Conservation (phyloP, 2,113 vertebrate species). For the Cavia porcellus region DNA sequence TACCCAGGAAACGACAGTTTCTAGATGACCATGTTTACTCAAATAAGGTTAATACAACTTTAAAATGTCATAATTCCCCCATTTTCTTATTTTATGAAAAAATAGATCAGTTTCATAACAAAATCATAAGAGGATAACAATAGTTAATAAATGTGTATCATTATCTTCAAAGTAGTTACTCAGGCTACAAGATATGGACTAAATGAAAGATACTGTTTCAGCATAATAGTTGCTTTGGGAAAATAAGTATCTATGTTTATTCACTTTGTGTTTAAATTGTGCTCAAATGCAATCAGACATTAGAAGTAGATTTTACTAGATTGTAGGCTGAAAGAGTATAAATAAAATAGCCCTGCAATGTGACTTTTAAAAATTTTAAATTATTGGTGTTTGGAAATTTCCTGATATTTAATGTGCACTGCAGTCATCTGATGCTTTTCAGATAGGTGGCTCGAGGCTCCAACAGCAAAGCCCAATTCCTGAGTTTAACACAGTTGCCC, state of each 20-base stretch:
- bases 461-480: neutral
- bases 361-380: neutral
- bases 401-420: neutral
- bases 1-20: neutral
- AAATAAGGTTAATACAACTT: neutral
- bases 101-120: neutral
- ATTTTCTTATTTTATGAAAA: neutral
- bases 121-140: neutral
- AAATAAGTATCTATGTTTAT: neutral
- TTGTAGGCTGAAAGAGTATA: neutral
- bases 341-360: neutral
- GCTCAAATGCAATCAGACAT: neutral
- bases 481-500: neutral
- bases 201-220: neutral
- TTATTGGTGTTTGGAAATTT: slow-evolving; percentile 24
- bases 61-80: neutral
- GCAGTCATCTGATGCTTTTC: neutral
- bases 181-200: neutral
- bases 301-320: neutral
- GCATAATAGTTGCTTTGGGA: neutral
- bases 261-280: neutral
- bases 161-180: neutral
- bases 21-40: neutral
- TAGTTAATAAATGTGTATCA: neutral
- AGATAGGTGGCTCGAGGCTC: neutral